Evolutionary conservation across 2,797 vertebrate genomes (phyloP).

Genomic region (Sebastes taczanowskii): DNA sequence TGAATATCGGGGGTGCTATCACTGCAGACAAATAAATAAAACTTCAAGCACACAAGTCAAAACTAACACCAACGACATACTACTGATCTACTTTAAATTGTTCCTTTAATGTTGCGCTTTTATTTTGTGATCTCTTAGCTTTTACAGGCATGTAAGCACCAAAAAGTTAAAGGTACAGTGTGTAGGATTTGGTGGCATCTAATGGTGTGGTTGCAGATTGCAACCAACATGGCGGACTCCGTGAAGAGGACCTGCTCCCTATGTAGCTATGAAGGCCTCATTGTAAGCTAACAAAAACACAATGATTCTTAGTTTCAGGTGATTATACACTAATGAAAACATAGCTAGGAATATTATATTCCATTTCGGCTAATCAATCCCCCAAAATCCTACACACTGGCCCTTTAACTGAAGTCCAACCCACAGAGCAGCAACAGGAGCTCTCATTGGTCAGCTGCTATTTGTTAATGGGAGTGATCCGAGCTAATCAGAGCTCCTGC

Average conservation of each 20-base stretch:
- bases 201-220: not conserved
- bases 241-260: no score
- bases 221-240: fast-evolving
- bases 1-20: fast-evolving
- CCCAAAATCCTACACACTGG: no score
- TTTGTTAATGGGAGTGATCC: no score
- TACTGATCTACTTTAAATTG: not conserved
- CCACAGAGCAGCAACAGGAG: not conserved
- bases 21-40: no score
- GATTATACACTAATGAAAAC: no score
- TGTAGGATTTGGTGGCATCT: not conserved
- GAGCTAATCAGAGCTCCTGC: not conserved
- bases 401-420: not conserved
- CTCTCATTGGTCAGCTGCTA: not conserved
- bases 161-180: not conserved
- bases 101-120: not conserved
- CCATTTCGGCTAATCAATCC: no score
- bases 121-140: no score
- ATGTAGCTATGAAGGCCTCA: no score
- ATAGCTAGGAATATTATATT: no score
- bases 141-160: no score
- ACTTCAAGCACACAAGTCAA: not conserved
- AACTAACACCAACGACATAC: not conserved
- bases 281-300: no score
- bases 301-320: no score